Evolutionary conservation across 1,140 invertebrate species (phyloP).

Genomic region (Drosophila quadrilineata): DNA sequence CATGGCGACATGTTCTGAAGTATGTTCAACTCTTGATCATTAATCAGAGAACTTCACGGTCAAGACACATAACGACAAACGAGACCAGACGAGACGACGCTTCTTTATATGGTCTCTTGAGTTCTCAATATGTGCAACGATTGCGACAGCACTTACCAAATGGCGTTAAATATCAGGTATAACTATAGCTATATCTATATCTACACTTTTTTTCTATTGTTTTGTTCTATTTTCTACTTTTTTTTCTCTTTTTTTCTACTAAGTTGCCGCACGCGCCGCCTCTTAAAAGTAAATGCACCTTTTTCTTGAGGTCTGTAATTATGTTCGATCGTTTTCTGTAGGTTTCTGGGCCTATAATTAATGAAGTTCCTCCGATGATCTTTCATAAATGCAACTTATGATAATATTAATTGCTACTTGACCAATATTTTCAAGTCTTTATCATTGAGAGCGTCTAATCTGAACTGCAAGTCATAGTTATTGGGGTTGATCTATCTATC

Average conservation of each 20-base stretch:
- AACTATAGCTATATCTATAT: not conserved
- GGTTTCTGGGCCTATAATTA: slow-evolving; percentile 47
- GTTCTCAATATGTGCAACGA: slow-evolving; percentile 23
- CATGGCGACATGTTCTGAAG: slow-evolving; percentile 10
- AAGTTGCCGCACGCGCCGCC: slow-evolving; percentile 18
- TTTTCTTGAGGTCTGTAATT: slow-evolving; percentile 43
- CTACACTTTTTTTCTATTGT: not conserved
- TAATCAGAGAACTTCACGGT: slow-evolving; percentile 63
- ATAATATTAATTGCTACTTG: slow-evolving; percentile 49
- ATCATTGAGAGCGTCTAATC: slow-evolving; percentile 34
- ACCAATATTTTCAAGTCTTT: slow-evolving; percentile 49
- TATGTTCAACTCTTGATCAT: slow-evolving; percentile 31
- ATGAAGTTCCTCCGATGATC: slow-evolving; percentile 55
- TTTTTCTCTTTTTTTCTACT: not conserved
- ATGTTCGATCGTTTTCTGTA: slow-evolving; percentile 32
- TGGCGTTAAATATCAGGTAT: slow-evolving; percentile 48
- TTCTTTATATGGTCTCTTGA: slow-evolving; percentile 51
- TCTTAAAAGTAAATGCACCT: slow-evolving; percentile 31
- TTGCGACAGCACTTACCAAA: slow-evolving; percentile 40
- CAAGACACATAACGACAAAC: too few relatives aligned
- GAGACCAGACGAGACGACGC: slow-evolving; percentile 19
- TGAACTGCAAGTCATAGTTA: slow-evolving; percentile 45
- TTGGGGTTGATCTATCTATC: slow-evolving; percentile 1
- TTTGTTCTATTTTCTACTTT: not conserved
- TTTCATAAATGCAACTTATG: slow-evolving; percentile 36